These are phyloP conservation scores for Xylocopa sonorina DNA, from an alignment of 1,140 invertebrate species.

Conservation along the genomic window DNA sequence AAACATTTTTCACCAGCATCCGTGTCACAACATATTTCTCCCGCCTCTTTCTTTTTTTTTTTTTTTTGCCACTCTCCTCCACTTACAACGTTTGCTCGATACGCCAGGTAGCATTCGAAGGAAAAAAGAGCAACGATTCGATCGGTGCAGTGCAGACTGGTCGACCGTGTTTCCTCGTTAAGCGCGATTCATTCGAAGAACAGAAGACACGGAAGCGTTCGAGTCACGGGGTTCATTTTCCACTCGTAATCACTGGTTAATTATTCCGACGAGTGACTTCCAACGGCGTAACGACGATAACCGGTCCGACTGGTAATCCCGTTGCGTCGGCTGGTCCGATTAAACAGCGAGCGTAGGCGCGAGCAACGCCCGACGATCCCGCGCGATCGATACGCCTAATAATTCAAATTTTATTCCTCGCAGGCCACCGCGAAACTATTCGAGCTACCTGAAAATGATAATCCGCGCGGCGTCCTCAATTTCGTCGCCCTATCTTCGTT, in stretches of 20 bases:
- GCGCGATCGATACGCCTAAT: slow-evolving; percentile 23
- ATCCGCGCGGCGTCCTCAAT: background rate
- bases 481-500: background rate
- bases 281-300: slow-evolving; percentile 39
- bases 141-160: too few species aligned
- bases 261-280: slow-evolving; percentile 36
- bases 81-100: background rate
- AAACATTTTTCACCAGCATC: background rate
- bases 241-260: slow-evolving; percentile 40
- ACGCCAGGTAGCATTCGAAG: too few species aligned
- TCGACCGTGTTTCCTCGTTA: slow-evolving; percentile 22
- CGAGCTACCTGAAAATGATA: background rate
- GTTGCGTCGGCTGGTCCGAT: slow-evolving; percentile 13
- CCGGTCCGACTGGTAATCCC: slow-evolving; percentile 11
- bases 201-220: background rate
- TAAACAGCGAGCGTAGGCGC: slow-evolving; percentile 15
- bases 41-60: background rate
- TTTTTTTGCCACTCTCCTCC: too few species aligned
- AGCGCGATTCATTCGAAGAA: background rate
- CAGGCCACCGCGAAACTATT: background rate
- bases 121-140: too few species aligned
- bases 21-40: background rate
- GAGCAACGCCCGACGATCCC: background rate
- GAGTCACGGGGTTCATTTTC: slow-evolving; percentile 24
- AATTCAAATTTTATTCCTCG: slow-evolving; percentile 8